Evolutionary conservation across 2,797 vertebrate genomes (phyloP), one percentile per base, ranked within the genome.

Genomic region (Cetoscarus ocellatus): DNA sequence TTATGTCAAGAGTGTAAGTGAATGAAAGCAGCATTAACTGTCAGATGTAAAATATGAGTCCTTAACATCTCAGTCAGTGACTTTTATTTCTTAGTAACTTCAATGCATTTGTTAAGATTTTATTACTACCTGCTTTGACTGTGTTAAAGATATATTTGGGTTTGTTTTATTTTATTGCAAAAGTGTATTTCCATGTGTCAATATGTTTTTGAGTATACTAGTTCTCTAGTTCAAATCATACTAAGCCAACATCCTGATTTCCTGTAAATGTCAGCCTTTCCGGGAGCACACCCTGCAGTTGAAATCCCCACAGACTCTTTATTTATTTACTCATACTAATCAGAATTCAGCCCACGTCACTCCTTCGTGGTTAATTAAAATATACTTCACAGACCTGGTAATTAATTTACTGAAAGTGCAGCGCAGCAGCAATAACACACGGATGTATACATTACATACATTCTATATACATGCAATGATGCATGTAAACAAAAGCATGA

Each of bases 271-370:
- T 79, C 67, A 62, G 59, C 67, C 66, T 39, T 81, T 81, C 58
- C 59, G 27, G 35, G 38, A 70, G 52, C 49, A 68, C 80, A 84
- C 68, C 79, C 83, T 80, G 64, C 27, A 74, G 67, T 70, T 79
- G 59, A 83, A 63, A 71, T 86, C 88, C 79, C 67, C 17, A 47
- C 63, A 78, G 84, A 86, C 70, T 73, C 51, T n/a, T n/a, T 75
- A 84, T 91, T 92, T 90, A 88, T 92, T 88, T 86, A 85, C 76
- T 81, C 61, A 55, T 60, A 27, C 27, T 27, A 68, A 91, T 94
- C 88, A 67, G 80, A 85, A 94, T 93, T 93, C 89, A 84, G 77
- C 80, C 69, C 89, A 89, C 68, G 39, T 61, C 73, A 79, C 55
- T 68, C 77, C 71, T 86, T 81, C 71, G 50, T 65, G 42, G 74